A percentile compares a stretch with the other conserved stretches of the same genome.
Conservation (phyloP, 2,113 vertebrate genomes). For the Nicator chloris region DNA sequence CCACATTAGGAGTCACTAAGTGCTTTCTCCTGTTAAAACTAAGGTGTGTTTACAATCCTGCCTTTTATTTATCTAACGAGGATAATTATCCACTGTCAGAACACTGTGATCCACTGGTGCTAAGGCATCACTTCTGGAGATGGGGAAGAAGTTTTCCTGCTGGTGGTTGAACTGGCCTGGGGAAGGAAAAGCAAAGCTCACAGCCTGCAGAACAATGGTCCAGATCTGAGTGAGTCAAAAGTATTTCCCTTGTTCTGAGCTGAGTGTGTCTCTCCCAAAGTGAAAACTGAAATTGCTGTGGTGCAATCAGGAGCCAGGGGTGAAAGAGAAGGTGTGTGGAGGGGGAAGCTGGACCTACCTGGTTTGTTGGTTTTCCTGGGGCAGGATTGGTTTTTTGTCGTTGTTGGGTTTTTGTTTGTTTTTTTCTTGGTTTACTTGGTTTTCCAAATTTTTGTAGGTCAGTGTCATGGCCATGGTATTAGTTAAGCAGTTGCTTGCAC, state of each 20-base stretch:
- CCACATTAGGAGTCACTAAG: neutral
- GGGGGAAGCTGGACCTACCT: neutral
- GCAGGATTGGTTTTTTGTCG: neutral
- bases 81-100: neutral
- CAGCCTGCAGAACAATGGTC: rapidly evolving
- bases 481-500: neutral
- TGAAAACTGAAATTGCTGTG: neutral
- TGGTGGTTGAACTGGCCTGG: no score
- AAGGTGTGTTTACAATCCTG: neutral
- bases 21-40: neutral
- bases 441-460: neutral
- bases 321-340: neutral
- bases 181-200: rapidly evolving
- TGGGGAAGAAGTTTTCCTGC: rapidly evolving
- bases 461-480: rapidly evolving
- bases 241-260: neutral
- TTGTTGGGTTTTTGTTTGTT: neutral
- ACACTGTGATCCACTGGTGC: rapidly evolving
- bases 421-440: neutral
- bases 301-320: rapidly evolving
- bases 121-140: neutral
- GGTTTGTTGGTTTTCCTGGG: neutral
- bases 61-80: neutral
- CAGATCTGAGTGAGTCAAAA: neutral
- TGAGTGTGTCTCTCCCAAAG: rapidly evolving